Base-by-base conservation (phyloP, 2,797 vertebrate genomes). In the Eupleurogrammus muticus region DNA sequence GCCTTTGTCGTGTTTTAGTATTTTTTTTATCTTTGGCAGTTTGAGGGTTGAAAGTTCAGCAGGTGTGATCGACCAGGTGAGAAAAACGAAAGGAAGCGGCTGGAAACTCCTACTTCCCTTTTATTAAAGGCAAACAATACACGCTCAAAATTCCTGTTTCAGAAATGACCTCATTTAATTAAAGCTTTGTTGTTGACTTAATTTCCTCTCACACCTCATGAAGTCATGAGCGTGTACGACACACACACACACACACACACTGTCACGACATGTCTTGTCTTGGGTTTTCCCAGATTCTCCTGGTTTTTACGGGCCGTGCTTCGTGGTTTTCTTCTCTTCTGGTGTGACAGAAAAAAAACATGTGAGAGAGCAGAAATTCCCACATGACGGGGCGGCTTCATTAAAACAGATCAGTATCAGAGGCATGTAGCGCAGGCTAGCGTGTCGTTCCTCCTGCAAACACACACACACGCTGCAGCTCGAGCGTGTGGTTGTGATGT, bases 91-190 rank as follows among this genome's bases (percentile, higher is more conserved):
- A 4, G 14, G 36, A 9, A 47, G 4, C 36, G 4, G 48, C 24
- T 66, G 75, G 65, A 77, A 77, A 70, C 5, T 67, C 66, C 74
- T 9, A 1, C 61, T 84, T 75, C 81, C 65, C 65, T 66, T 46
- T 73, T n/a, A n/a, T n/a, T n/a, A n/a, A n/a, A n/a, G n/a, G n/a
- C n/a, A n/a, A n/a, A n/a, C n/a, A n/a, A n/a, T n/a, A n/a, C n/a
- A n/a, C n/a, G n/a, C n/a, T n/a, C 52, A 4, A 16, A 44, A 4
- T 0, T 23, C 0, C 13, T 13, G n/a, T 17, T 3, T 17, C 32
- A 38, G 44, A 35, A 20, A 16, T 35, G 1, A 38, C 36, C 49
- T 35, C 24, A 13, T 55, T 47, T n/a, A 36, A 59, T 1, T 16
- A 38, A 2, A 57, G 21, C 51, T 68, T 17, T 0, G 9, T 3